Evolutionary conservation across 2,888 invertebrate genomes (phyloP).

Genomic region (Drosophila atripex): DNA sequence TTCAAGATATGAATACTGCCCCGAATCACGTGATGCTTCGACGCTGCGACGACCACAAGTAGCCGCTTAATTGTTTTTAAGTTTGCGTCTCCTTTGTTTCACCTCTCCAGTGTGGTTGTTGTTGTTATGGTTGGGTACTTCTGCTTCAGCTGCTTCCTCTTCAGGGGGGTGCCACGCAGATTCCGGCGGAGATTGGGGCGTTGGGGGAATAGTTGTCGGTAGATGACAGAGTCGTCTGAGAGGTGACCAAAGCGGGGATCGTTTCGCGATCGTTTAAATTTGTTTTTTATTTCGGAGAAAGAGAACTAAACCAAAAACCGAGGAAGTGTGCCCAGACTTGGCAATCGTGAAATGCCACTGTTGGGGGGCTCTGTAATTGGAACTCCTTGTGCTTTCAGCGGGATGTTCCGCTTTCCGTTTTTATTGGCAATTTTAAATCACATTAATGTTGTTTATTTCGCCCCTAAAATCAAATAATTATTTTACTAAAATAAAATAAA

Average conservation of each 20-base stretch:
- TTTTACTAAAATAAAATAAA: neutral
- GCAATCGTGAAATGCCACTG: too few species aligned
- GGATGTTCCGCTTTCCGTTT: neutral
- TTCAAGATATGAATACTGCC: neutral
- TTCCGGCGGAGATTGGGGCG: conserved; percentile 7
- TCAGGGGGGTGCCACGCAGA: conserved; percentile 20
- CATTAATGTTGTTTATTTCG: neutral
- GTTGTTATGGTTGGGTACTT: conserved; percentile 9
- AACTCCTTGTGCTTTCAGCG: too few species aligned
- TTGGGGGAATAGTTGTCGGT: conserved; percentile 1
- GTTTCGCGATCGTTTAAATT: conserved; percentile 36
- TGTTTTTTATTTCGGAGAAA: conserved; percentile 32
- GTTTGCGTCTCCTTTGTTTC: conserved; percentile 71
- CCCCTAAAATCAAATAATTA: neutral
- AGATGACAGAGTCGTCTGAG: conserved; percentile 17
- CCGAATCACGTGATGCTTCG: conserved; percentile 29
- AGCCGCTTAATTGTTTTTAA: conserved; percentile 58
- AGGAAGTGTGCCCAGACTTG: conserved; percentile 11
- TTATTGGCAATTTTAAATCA: neutral
- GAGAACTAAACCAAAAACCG: conserved; percentile 38
- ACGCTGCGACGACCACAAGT: conserved; percentile 30
- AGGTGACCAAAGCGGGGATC: conserved; percentile 27
- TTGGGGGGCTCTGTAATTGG: too few species aligned
- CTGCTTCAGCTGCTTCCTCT: conserved; percentile 41
- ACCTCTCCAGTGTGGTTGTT: conserved; percentile 49